These are phyloP conservation scores for Scylla paramamosain DNA, from an alignment of 1,140 invertebrate genomes.

Conservation along the genomic window DNA sequence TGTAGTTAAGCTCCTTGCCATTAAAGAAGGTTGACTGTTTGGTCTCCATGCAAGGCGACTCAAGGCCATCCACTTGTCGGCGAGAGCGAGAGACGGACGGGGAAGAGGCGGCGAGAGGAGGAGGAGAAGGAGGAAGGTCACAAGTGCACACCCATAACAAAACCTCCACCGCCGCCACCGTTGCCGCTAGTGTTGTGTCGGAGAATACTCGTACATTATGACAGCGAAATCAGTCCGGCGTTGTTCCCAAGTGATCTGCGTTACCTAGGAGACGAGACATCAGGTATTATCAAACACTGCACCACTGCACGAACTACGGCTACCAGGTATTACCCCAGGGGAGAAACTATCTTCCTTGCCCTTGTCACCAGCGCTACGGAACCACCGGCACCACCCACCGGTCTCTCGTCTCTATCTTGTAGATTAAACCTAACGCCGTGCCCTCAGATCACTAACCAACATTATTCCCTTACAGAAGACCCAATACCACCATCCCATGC, in stretches of 20 bases:
- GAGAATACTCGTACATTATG: too few species aligned
- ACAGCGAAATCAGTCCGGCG: background rate
- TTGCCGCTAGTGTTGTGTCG: background rate
- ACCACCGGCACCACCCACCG: background rate
- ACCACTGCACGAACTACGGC: background rate
- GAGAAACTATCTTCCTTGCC: background rate
- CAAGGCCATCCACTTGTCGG: background rate
- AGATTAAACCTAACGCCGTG: too few species aligned
- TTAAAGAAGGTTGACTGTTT: conserved; percentile 14
- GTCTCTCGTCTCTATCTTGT: background rate
- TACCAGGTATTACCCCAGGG: too few species aligned
- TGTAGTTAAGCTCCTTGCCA: background rate
- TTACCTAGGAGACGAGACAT: conserved; percentile 1
- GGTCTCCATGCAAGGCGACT: background rate
- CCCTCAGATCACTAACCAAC: too few species aligned
- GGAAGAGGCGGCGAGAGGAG: background rate
- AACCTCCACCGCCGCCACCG: background rate
- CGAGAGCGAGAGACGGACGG: background rate
- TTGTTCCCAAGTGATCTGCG: background rate
- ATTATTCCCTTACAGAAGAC: too few species aligned
- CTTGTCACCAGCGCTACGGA: background rate
- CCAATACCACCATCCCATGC: too few species aligned
- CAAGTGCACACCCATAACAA: conserved; percentile 7
- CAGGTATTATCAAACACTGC: background rate
- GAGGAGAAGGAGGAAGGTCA: background rate